Evolutionary conservation across 2,113 vertebrate species (phyloP), one percentile per base, ranked within the genome.

Genomic region (Nothobranchius furzeri): DNA sequence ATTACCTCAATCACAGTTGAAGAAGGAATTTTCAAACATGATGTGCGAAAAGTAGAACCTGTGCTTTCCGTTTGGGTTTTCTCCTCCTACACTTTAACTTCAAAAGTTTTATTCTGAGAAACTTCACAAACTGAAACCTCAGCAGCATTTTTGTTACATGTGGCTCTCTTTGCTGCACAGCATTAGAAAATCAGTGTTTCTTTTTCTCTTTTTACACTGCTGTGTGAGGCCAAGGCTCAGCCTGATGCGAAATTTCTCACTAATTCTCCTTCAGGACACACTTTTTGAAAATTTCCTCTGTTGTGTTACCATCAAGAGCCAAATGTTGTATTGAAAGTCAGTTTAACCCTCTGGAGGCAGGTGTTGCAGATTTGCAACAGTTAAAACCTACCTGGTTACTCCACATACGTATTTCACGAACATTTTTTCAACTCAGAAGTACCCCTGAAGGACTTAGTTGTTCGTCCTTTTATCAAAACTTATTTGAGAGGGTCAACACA

Each of bases 221-320:
- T 58, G 54, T 78, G 73, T 4, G 64, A 85, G 66, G 73, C 64
- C 69, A 65, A 71, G 75, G 50, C 73, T 86, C 90, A 79, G 80
- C 40, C 10, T 56, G 50, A 85, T 90, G 90, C 88, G 85, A 89
- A 87, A 91, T 91, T 67, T 86, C 85, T 56, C 87, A 87, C 88
- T 78, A 50, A 57, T 56, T 70, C 64, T 58, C 55, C 77, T 42
- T 70, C 24, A 37, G 60, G 61, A 72, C 68, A 49, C 43, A 47
- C 68, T 58, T 77, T 55, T 54, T 54, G 53, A 66, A 88, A 76
- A 76, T 43, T 24, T 45, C 55, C 65, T 30, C 15, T 2, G 63
- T 20, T 24, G n/a, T 37, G 37, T 20, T 46, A 52, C 40, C 47
- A 61, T 1, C 47, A 70, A 14, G 17, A 58, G 17, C n/a, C 1